phyloP scores from a whole-genome alignment of 2,888 invertebrate genomes.

The Colletes collaris region DNA sequence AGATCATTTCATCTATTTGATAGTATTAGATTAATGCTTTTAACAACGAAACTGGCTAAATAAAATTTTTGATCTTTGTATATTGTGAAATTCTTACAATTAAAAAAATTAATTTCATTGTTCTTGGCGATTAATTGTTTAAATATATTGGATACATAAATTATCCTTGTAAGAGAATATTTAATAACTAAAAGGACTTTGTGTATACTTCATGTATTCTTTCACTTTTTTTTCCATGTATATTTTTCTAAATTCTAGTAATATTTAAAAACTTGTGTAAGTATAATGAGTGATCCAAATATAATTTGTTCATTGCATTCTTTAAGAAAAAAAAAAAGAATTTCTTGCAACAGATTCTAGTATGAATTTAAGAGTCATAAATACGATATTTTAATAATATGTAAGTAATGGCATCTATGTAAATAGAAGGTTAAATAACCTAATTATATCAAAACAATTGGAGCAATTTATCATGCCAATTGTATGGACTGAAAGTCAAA shows the following conservation, averaged over 20 bases:
- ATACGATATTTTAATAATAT: conserved; percentile 19
- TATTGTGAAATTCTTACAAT: conserved; percentile 10
- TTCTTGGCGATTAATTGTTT: background rate
- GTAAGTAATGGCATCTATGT: conserved; percentile 15
- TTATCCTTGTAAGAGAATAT: background rate
- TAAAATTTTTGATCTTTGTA: conserved; percentile 55
- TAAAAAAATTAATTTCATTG: background rate
- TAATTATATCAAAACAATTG: conserved; percentile 29
- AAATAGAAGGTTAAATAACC: conserved; percentile 55
- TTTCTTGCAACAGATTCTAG: conserved; percentile 21
- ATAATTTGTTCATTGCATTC: conserved; percentile 8
- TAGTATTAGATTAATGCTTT: conserved; percentile 40
- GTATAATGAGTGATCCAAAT: conserved; percentile 37
- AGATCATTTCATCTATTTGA: conserved; percentile 34
- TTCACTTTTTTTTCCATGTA: conserved; percentile 26
- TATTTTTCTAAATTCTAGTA: conserved; percentile 44
- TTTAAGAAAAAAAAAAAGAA: conserved; percentile 14
- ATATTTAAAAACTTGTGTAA: background rate
- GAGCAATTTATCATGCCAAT: conserved; percentile 58
- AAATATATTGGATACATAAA: background rate
- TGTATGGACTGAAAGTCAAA: conserved; percentile 68
- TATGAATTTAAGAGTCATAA: conserved; percentile 12
- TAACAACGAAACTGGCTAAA: conserved; percentile 48
- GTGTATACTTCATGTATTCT: conserved; percentile 35
- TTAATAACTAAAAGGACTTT: conserved; percentile 9